Evolutionary conservation across 2,888 invertebrate genomes (phyloP), one percentile per base, ranked within the genome.

Genomic region (Lochmaea capreae): DNA sequence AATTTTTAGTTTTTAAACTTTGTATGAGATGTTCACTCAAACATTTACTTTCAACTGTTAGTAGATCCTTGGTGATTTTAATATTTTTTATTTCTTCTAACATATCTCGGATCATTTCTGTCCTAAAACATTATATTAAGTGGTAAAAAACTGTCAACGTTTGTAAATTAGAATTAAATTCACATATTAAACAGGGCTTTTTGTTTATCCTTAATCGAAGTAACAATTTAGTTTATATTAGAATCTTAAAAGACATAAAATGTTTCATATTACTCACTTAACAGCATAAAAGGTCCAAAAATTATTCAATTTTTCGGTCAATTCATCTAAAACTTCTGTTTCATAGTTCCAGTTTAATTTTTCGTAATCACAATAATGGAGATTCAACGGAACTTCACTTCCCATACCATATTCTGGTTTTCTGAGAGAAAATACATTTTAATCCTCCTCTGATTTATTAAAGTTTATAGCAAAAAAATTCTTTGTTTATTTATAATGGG

Each of bases 381-480:
- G 88, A 87, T 95, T 95, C 43, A 98, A 87, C 0, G 98, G 97
- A 0, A 94, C 81, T 79, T 97, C 96, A 81, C 91, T 89, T 0
- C 97, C 97, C 90, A 98, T 92, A 65, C 89, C 90, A 85, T 97
- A 98, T 84, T 97, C 97, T 0, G 98, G 98, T 88, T 97, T 97
- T 75, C 94, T 93, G 85, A n/a, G 88, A 88, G 73, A 62, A 59
- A 70, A 76, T 33, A 33, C 3, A 8, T 8, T 33, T 33, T 8
- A 33, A 33, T 33, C 5, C 6, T 33, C 8, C 5, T 33, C 33
- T 33, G 8, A 5, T 33, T 33, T 33, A 54, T 18, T 46, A 22
- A 58, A 14, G 71, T 52, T 49, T 26, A 46, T 57, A 18, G 22
- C 9, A 18, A 8, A 33, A 6, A 33, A 33, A 33, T 5, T 22